Evolutionary conservation across 2,888 invertebrate species (phyloP).

Genomic region (Cistogaster globosa): DNA sequence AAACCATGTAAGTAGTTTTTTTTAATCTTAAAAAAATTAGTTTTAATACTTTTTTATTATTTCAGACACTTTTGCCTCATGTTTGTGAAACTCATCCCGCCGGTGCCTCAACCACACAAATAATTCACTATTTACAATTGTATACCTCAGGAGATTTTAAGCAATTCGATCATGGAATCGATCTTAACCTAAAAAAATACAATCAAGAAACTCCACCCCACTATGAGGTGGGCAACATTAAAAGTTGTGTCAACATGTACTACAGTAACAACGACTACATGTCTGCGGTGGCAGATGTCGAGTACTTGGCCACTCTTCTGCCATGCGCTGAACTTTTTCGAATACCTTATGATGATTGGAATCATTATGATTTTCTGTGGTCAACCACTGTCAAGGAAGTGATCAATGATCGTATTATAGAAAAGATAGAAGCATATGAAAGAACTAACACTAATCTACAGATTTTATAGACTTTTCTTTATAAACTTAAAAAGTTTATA

Average conservation of each 20-base stretch:
- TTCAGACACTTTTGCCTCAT: constrained; percentile 87
- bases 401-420: constrained; percentile 84
- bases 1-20: constrained; percentile 78
- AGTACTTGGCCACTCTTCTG: constrained; percentile 82
- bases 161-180: constrained; percentile 85
- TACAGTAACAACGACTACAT: constrained; percentile 88
- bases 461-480: constrained; percentile 49
- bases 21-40: constrained; percentile 67
- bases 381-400: constrained; percentile 85
- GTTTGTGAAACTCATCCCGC: constrained; percentile 88
- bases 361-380: constrained; percentile 88
- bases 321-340: constrained; percentile 84
- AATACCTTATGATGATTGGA: constrained; percentile 84
- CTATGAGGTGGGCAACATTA: constrained; percentile 85
- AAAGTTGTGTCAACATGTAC: constrained; percentile 86
- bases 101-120: constrained; percentile 87
- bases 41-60: constrained; percentile 72
- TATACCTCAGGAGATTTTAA: constrained; percentile 84
- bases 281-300: constrained; percentile 84
- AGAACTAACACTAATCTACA: constrained; percentile 27
- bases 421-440: constrained; percentile 77
- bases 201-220: constrained; percentile 84
- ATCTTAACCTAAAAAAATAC: constrained; percentile 84
- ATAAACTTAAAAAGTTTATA: constrained; percentile 11
- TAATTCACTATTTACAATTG: constrained; percentile 89